A percentile compares a stretch with the other conserved stretches of the same genome.
Conservation (phyloP, 2,797 vertebrate species). For the Poecilia velifera region DNA sequence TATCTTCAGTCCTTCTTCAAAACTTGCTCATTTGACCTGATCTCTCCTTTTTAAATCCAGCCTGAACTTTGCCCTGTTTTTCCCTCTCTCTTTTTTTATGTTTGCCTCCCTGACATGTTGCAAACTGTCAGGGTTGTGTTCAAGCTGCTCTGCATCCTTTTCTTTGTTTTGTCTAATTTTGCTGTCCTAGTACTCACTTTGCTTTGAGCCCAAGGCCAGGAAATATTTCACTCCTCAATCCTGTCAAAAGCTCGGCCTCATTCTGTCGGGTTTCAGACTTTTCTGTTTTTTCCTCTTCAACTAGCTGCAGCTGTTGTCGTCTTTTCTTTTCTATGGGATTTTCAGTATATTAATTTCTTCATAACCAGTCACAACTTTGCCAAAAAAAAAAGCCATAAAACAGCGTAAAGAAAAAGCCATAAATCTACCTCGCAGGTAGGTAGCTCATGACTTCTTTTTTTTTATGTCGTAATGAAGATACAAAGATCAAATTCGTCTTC, state of each 20-base stretch:
- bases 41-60: neutral
- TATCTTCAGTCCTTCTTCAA: neutral
- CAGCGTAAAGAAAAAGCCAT: too few species aligned
- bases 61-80: neutral
- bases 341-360: conserved; percentile 11
- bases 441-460: too few species aligned
- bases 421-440: too few species aligned
- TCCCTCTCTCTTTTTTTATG: neutral
- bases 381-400: too few species aligned
- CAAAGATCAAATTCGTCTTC: neutral
- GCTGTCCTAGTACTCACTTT: conserved; percentile 13
- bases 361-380: too few species aligned
- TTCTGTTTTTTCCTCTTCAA: conserved; percentile 26
- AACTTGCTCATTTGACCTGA: neutral
- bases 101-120: neutral
- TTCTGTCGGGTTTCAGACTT: conserved; percentile 67
- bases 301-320: conserved; percentile 28
- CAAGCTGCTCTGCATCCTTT: conserved; percentile 4
- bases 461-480: neutral
- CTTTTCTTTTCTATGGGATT: conserved; percentile 26
- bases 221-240: conserved; percentile 54
- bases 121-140: conserved; percentile 8
- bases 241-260: conserved; percentile 65
- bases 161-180: conserved; percentile 22
- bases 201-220: conserved; percentile 43